Evolutionary conservation across 2,113 vertebrate species (phyloP), one percentile per base, ranked within the genome.

Genomic region (Noturus placidus): DNA sequence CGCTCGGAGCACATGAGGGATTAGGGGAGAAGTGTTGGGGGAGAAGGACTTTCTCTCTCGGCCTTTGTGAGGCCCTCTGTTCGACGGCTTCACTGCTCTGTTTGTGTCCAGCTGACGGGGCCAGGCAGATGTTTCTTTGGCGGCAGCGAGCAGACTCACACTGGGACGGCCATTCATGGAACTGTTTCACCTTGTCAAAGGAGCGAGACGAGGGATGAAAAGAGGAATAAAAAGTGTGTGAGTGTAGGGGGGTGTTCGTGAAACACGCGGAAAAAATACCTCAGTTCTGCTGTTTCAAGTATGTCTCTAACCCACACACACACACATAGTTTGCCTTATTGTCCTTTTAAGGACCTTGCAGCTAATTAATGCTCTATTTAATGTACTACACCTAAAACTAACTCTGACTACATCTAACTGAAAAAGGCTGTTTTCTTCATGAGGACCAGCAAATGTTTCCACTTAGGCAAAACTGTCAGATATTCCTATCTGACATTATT

Each of bases 51-150:
- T 90, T 87, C 82, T 90, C 67, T 80, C 46, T n/a, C 1, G 7
- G 56, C 69, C 89, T 93, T 89, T 92, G 91, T 94, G 90, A 87
- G 86, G 88, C 87, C 76, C 86, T 88, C 87, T 82, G 91, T 91
- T 87, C 90, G 59, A 87, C 91, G 85, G 89, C 89, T 85, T 89
- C 89, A 76, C 38, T 88, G 86, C 22, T 67, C 83, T 89, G 74
- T 95, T 94, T 94, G 91, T 88, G 85, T 90, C 76, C 82, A 82
- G 27, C 86, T 86, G 87, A 88, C 88, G 87, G 80, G 74, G 88
- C 86, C 84, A 84, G 85, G 89, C 93, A 94, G 94, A 93, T 94
- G 94, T 94, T 93, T 88, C 90, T 89, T 87, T 84, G 82, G 83
- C 80, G 89, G 88, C 86, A 77, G 85, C 89, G 90, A 83, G 69